These are phyloP conservation scores for Pinctada fucata DNA, from an alignment of 2,888 invertebrate genomes.

Conservation along the genomic window DNA sequence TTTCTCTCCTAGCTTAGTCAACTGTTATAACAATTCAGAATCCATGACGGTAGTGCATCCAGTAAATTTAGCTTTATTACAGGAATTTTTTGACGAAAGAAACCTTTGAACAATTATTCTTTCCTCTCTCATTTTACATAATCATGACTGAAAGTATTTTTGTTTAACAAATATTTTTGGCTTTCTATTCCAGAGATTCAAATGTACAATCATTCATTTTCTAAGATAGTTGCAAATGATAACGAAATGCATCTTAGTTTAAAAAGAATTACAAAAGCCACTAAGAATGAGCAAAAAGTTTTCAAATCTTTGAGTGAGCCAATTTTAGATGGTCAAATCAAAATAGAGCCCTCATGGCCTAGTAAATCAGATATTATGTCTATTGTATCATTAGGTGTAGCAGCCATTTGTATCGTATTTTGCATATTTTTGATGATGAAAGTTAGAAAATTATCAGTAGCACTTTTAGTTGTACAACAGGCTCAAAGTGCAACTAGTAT, in stretches of 20 bases:
- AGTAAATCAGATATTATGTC: conserved; percentile 1
- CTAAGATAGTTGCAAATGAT: conserved; percentile 14
- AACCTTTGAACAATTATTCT: background rate
- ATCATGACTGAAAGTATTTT: too few species aligned
- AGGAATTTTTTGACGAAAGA: conserved; percentile 22
- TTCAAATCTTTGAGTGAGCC: conserved; percentile 35
- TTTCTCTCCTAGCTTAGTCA: conserved; percentile 15
- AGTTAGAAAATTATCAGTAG: conserved; percentile 9
- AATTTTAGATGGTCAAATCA: conserved; percentile 25
- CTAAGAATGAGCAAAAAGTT: conserved; percentile 22
- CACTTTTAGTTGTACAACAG: background rate
- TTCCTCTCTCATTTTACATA: background rate
- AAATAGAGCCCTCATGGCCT: conserved; percentile 6
- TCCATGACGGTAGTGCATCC: conserved; percentile 1
- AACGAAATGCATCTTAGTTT: conserved; percentile 3
- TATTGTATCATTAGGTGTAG: conserved; percentile 8
- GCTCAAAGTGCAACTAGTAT: background rate
- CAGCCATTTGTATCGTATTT: background rate
- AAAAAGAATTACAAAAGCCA: conserved; percentile 26
- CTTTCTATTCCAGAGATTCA: conserved; percentile 15
- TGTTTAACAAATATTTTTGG: too few species aligned
- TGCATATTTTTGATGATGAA: background rate
- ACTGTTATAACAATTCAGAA: conserved; percentile 3
- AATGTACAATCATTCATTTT: conserved; percentile 20
- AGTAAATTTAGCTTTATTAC: conserved; percentile 19